These are phyloP conservation scores for Cylas formicarius DNA, from an alignment of 1,140 invertebrate genomes.

Conservation along the genomic window DNA sequence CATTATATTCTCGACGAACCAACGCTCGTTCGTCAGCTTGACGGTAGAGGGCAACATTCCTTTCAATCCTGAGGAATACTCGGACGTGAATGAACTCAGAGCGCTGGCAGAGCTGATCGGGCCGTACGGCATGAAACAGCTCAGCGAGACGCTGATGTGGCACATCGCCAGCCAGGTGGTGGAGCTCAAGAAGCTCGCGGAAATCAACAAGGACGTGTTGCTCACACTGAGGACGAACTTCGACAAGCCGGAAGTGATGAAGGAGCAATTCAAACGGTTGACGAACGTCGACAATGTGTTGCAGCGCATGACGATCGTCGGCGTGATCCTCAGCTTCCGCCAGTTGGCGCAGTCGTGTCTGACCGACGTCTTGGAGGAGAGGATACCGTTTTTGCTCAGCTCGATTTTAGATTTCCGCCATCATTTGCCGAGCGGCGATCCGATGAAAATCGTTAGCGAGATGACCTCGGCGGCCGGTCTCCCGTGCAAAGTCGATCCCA, in stretches of 20 bases:
- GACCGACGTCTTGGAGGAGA: slow-evolving; percentile 85
- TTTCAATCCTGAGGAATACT: slow-evolving; percentile 96
- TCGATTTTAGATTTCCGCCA: slow-evolving; percentile 93
- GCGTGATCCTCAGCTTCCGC: slow-evolving; percentile 93
- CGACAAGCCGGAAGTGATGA: slow-evolving; percentile 97
- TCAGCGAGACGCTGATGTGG: slow-evolving; percentile 97
- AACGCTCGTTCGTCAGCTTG: slow-evolving; percentile 92
- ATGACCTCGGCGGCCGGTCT: slow-evolving; percentile 95
- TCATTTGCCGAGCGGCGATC: slow-evolving; percentile 83
- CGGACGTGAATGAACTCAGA: slow-evolving; percentile 93
- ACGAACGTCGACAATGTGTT: slow-evolving; percentile 89
- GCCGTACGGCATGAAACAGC: slow-evolving; percentile 95
- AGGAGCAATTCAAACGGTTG: slow-evolving; percentile 87
- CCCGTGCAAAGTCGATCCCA: slow-evolving; percentile 89
- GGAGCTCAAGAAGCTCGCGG: slow-evolving; percentile 91
- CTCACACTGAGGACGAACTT: slow-evolving; percentile 89
- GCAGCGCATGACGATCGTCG: slow-evolving; percentile 95
- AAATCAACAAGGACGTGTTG: slow-evolving; percentile 87
- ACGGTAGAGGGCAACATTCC: slow-evolving; percentile 80
- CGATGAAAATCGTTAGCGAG: slow-evolving; percentile 88
- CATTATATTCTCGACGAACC: slow-evolving; percentile 93
- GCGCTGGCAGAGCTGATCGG: slow-evolving; percentile 96
- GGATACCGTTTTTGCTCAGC: slow-evolving; percentile 94
- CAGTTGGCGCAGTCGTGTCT: slow-evolving; percentile 89
- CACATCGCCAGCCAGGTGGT: slow-evolving; percentile 96